A percentile compares a stretch with the other conserved stretches of the same genome.
Evolutionary conservation across 2,888 invertebrate species (phyloP).

Genomic region (Thecophora atra): DNA sequence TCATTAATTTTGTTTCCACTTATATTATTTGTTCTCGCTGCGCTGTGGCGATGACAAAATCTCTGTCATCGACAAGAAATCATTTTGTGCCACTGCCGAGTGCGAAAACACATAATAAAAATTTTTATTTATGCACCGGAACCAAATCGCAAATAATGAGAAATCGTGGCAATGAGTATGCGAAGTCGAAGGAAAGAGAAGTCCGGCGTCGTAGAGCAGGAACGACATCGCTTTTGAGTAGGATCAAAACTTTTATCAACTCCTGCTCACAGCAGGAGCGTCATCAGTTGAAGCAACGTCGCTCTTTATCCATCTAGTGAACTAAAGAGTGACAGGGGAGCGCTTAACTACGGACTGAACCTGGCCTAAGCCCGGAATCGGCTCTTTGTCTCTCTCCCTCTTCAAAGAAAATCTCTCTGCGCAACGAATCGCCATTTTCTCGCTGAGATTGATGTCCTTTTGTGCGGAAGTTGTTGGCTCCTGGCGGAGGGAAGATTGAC

Average conservation of each 20-base stretch:
- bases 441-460: slow-evolving; percentile 44
- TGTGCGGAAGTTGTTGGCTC: slow-evolving; percentile 34
- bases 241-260: slow-evolving; percentile 21
- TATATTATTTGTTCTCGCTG: slow-evolving; percentile 11
- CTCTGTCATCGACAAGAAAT: slow-evolving; percentile 40
- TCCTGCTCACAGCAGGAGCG: slow-evolving; percentile 20
- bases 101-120: slow-evolving; percentile 45
- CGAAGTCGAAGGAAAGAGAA: not conserved
- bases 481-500: slow-evolving; percentile 18
- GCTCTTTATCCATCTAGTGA: not conserved
- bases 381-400: not conserved
- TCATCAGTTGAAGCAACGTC: not conserved
- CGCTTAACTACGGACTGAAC: not conserved
- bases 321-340: not conserved
- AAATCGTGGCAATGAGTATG: slow-evolving; percentile 19
- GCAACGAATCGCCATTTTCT: slow-evolving; percentile 57
- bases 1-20: slow-evolving; percentile 28
- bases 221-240: slow-evolving; percentile 24
- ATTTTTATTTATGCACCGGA: slow-evolving; percentile 49
- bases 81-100: slow-evolving; percentile 14
- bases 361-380: not conserved
- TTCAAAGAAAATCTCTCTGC: slow-evolving; percentile 38
- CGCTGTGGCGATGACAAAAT: slow-evolving; percentile 35
- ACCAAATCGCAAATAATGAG: slow-evolving; percentile 49
- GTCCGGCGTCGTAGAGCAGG: not conserved